phyloP scores from a whole-genome alignment of 1,140 invertebrate species.

The Trachymyrmex cornetzi region DNA sequence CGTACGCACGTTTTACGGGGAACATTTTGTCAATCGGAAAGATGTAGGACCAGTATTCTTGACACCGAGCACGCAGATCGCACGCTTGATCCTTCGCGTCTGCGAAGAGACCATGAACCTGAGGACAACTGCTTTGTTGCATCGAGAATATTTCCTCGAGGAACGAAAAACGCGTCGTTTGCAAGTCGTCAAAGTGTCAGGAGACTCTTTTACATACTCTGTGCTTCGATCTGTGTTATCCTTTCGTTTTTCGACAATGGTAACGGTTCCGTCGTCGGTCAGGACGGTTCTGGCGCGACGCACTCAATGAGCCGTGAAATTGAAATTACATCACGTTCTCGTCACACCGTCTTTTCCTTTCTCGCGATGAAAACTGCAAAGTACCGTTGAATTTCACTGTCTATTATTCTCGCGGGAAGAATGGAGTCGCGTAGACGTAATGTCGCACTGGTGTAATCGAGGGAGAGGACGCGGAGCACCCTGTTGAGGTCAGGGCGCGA shows the following conservation, averaged over 20 bases:
- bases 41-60: slow-evolving; percentile 48
- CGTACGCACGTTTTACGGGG: slow-evolving; percentile 63
- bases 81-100: slow-evolving; percentile 34
- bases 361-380: neutral
- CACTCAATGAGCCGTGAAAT: neutral
- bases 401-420: too few species aligned
- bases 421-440: neutral
- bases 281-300: neutral
- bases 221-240: neutral
- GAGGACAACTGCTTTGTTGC: slow-evolving; percentile 40
- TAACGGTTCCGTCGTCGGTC: too few species aligned
- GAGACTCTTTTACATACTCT: neutral
- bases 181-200: neutral
- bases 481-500: slow-evolving; percentile 15
- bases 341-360: neutral
- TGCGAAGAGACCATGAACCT: slow-evolving; percentile 17
- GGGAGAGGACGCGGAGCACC: neutral
- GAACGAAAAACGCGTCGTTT: neutral
- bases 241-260: neutral
- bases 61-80: neutral
- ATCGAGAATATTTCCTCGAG: slow-evolving; percentile 18
- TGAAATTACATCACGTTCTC: neutral
- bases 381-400: neutral
- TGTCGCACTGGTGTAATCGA: slow-evolving; percentile 8
- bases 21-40: slow-evolving; percentile 56